A percentile compares a stretch with the other conserved stretches of the same genome.
These are phyloP conservation scores for Myopa testacea DNA, from an alignment of 2,888 invertebrate species.

Conservation along the genomic window DNA sequence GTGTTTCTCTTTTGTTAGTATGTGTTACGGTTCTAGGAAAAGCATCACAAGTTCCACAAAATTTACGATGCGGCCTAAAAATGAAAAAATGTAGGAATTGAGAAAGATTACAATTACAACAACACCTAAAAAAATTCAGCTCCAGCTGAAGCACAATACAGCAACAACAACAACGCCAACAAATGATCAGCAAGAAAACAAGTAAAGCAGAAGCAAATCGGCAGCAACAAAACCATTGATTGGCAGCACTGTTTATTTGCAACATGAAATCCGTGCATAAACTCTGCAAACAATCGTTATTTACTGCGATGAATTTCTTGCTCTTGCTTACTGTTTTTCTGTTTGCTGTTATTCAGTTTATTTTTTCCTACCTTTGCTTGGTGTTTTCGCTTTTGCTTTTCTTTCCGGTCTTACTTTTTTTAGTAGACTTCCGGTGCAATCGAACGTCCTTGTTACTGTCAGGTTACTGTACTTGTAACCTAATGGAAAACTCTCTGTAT, in stretches of 20 bases:
- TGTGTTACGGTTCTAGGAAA: too few species aligned
- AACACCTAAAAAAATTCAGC: background rate
- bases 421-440: background rate
- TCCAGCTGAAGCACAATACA: background rate
- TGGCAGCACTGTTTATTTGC: conserved; percentile 22
- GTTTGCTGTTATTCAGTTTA: background rate
- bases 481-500: too few species aligned
- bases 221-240: background rate
- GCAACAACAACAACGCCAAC: conserved; percentile 10
- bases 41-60: too few species aligned
- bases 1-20: too few species aligned
- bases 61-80: background rate
- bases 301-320: background rate
- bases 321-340: background rate
- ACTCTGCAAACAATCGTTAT: conserved; percentile 1
- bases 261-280: conserved; percentile 17
- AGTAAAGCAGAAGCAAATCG: too few species aligned
- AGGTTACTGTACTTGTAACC: background rate
- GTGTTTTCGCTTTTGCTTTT: too few species aligned
- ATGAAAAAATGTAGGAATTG: background rate
- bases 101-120: background rate
- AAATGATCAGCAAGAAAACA: background rate
- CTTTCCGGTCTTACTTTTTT: background rate
- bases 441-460: conserved; percentile 21
- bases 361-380: too few species aligned